Percentiles rank a stretch among this genome's conserved stretches.
Conservation (phyloP, 2,888 invertebrate species). For the Disparrhopalites patrizii region DNA sequence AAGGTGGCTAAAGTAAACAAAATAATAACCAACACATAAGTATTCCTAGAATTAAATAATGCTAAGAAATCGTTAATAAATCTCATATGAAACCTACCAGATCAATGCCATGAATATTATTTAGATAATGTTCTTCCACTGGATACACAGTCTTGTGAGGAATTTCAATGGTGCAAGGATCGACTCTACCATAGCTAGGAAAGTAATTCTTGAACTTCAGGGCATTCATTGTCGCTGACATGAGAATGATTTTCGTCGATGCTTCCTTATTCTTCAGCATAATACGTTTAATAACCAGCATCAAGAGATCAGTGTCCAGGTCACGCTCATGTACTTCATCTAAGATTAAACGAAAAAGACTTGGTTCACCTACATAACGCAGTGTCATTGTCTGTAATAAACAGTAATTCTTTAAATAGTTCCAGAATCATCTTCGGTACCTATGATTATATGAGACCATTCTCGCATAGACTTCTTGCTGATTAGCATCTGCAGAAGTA, state of each 20-base stretch:
- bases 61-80: too few relatives aligned
- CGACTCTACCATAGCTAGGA: slow-evolving; percentile 30
- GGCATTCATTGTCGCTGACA: slow-evolving; percentile 90
- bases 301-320: slow-evolving; percentile 84
- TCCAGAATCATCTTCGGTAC: too few relatives aligned
- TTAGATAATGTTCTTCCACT: slow-evolving; percentile 15
- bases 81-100: not conserved
- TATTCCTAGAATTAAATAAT: too few relatives aligned
- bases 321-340: slow-evolving; percentile 94
- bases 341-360: not conserved
- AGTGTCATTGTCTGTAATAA: too few relatives aligned
- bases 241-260: slow-evolving; percentile 70
- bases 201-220: slow-evolving; percentile 67
- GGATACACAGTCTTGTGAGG: slow-evolving; percentile 12
- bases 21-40: too few relatives aligned
- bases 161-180: slow-evolving; percentile 12
- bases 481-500: slow-evolving; percentile 75
- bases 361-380: too few relatives aligned
- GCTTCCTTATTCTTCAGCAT: slow-evolving; percentile 62
- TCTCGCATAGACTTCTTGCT: slow-evolving; percentile 65
- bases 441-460: slow-evolving; percentile 80
- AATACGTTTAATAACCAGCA: slow-evolving; percentile 75
- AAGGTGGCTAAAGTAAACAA: not conserved
- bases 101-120: slow-evolving; percentile 4
- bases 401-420: not conserved